These are phyloP conservation scores for Fragum whitleyi DNA, from an alignment of 2,888 invertebrate genomes.

Conservation along the genomic window DNA sequence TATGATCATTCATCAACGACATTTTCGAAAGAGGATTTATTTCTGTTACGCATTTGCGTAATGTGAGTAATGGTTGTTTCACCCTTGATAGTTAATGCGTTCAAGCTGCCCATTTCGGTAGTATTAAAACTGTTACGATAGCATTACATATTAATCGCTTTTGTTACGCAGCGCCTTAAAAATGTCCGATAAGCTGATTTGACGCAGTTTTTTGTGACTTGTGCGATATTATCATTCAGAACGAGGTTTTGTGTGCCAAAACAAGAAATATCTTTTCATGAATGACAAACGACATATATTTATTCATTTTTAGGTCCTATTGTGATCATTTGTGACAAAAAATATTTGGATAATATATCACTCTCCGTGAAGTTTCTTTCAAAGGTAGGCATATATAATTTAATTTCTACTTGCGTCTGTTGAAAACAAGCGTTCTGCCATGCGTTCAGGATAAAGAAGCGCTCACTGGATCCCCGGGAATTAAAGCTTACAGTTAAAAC, in stretches of 20 bases:
- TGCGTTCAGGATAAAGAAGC: too few relatives aligned
- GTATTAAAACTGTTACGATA: too few relatives aligned
- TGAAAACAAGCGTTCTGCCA: too few relatives aligned
- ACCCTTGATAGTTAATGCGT: too few relatives aligned
- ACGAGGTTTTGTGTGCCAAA: slow-evolving; percentile 17
- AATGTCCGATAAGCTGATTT: slow-evolving; percentile 16
- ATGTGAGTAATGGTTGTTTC: too few relatives aligned
- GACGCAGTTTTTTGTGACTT: slow-evolving; percentile 6
- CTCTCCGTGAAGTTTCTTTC: not conserved
- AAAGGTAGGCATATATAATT: not conserved
- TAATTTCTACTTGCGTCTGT: too few relatives aligned
- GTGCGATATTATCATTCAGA: slow-evolving; percentile 15
- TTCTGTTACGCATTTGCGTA: too few relatives aligned
- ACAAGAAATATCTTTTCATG: not conserved
- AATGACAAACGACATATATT: slow-evolving; percentile 24
- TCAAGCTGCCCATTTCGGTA: too few relatives aligned
- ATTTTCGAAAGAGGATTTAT: too few relatives aligned
- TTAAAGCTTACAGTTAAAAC: too few relatives aligned
- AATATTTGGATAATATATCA: not conserved
- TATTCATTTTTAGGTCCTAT: not conserved
- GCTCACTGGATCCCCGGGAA: too few relatives aligned
- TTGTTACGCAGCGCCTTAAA: not conserved
- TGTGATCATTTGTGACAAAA: slow-evolving; percentile 1
- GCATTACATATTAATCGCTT: not conserved
- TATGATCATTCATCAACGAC: too few relatives aligned